These are phyloP conservation scores for Acanthurus tractus DNA, from an alignment of 2,797 vertebrate species.

Conservation along the genomic window DNA sequence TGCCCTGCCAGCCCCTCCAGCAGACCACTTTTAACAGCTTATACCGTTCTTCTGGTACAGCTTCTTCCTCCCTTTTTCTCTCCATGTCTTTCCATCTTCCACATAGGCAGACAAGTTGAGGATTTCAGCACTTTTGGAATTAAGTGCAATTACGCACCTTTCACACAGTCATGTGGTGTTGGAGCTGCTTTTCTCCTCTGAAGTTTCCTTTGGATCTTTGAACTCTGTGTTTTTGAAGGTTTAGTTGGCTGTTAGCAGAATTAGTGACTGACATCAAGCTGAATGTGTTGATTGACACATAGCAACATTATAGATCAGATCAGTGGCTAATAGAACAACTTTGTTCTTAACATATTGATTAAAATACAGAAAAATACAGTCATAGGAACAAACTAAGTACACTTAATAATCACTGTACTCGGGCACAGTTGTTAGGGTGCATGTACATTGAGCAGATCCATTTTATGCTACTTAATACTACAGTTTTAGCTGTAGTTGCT, in stretches of 20 bases:
- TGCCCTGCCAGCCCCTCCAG: slow-evolving; percentile 53
- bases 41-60: slow-evolving; percentile 45
- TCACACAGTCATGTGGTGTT: neutral
- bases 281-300: neutral
- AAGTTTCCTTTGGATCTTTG: slow-evolving; percentile 42
- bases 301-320: neutral
- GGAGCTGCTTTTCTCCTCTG: slow-evolving; percentile 5
- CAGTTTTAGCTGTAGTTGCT: neutral
- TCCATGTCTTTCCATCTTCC: slow-evolving; percentile 43
- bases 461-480: neutral
- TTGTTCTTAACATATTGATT: neutral
- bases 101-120: slow-evolving; percentile 10
- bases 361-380: neutral
- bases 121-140: slow-evolving; percentile 47
- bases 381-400: neutral
- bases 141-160: slow-evolving; percentile 16
- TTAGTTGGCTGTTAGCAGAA: neutral
- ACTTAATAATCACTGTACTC: neutral
- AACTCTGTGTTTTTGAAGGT: slow-evolving; percentile 6
- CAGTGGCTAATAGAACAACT: neutral
- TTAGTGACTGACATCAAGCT: neutral
- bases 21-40: slow-evolving; percentile 64
- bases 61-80: slow-evolving; percentile 23
- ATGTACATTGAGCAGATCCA: neutral
- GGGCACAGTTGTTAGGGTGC: neutral